Evolutionary conservation across 2,113 vertebrate species (phyloP), one percentile per base, ranked within the genome.

Genomic region (Sceloporus tristichus): DNA sequence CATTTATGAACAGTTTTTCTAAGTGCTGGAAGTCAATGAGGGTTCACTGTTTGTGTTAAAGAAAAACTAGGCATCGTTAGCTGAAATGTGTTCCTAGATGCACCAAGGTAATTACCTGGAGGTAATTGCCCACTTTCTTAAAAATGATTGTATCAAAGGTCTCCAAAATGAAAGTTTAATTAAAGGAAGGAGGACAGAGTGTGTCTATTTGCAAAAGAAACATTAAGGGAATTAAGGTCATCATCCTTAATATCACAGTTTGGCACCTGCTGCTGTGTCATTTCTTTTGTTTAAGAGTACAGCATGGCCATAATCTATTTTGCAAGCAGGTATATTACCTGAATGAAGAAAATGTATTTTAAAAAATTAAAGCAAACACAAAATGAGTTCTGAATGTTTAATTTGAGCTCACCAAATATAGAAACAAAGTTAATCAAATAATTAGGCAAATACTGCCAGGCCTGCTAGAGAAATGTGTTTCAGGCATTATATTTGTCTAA

Each of bases 381-480:
- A 42, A 54, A 84, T 90, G 91, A 83, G 85, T 90, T 83, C 71
- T 66, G 91, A 87, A 86, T 93, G 29, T 94, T 38, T 93, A 92
- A 93, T 93, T 85, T 85, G 25, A 92, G n/a, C 16, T 91, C 34
- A 19, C 91, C n/a, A 74, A 82, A 91, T 53, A 84, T 85, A 86
- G 90, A 70, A 84, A 74, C 77, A 87, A 40, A 21, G 79, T 6
- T 82, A 84, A 87, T 87, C 87, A 92, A 90, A 84, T 87, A 85
- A 89, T 85, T 85, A 85, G 53, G n/a, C 18, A 0, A 74, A 84
- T 56, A n/a, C n/a, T 74, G 2, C 0, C 1, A 53, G 1, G 80
- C 18, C 81, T 91, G 77, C 29, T 68, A 2, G 86, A 2, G 13
- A 53, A 86, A 89, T 87, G 27, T 82, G 16, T 48, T 2, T 85